Percentiles rank a stretch among this genome's conserved stretches.
Evolutionary conservation across 2,888 invertebrate genomes (phyloP).

Genomic region (Ectemnius cavifrons): DNA sequence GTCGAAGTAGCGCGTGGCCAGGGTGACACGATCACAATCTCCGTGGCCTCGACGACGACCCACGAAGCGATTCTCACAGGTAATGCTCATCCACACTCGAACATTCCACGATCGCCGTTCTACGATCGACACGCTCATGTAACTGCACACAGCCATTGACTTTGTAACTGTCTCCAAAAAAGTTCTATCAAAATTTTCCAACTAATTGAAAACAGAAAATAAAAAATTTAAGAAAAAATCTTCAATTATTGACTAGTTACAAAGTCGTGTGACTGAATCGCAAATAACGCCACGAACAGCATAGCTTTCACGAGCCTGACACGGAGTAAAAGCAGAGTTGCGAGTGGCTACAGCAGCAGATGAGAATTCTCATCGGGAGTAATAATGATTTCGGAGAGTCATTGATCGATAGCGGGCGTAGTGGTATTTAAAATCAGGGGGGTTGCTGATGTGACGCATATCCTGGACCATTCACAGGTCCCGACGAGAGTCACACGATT

Average conservation of each 20-base stretch:
- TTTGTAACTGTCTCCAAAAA: slow-evolving; percentile 7
- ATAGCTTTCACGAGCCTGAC: slow-evolving; percentile 36
- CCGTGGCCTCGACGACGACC: slow-evolving; percentile 82
- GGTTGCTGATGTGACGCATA: slow-evolving; percentile 53
- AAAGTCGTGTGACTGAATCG: slow-evolving; percentile 10
- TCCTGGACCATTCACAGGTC: slow-evolving; percentile 79
- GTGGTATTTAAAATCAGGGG: too few relatives aligned
- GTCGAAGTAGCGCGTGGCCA: slow-evolving; percentile 74
- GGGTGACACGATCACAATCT: slow-evolving; percentile 77
- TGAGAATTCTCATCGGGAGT: too few relatives aligned
- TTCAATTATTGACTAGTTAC: neutral
- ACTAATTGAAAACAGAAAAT: neutral
- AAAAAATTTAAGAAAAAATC: neutral
- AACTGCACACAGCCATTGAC: slow-evolving; percentile 16
- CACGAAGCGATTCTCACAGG: slow-evolving; percentile 84
- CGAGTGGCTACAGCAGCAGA: slow-evolving; percentile 31
- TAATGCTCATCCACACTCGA: slow-evolving; percentile 72
- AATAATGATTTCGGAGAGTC: too few relatives aligned
- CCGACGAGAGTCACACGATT: slow-evolving; percentile 83
- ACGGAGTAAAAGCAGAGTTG: slow-evolving; percentile 30
- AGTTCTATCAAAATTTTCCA: neutral
- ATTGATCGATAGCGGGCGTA: too few relatives aligned
- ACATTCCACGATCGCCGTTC: slow-evolving; percentile 4
- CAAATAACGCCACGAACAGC: slow-evolving; percentile 43
- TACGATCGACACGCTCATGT: slow-evolving; percentile 30